These are phyloP conservation scores for Oedothorax gibbosus DNA, from an alignment of 1,140 invertebrate genomes.

Conservation along the genomic window DNA sequence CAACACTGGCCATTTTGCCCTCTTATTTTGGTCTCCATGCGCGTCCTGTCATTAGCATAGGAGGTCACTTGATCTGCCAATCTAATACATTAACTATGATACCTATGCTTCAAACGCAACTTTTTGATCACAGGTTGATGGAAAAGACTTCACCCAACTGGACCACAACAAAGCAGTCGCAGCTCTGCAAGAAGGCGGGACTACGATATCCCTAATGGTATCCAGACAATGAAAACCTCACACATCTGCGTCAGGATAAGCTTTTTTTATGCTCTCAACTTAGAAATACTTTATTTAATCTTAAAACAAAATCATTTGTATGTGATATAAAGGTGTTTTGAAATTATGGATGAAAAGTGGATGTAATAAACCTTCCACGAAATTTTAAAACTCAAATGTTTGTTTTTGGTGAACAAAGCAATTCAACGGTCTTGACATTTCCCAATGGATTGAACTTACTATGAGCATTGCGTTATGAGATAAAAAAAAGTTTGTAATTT, in stretches of 20 bases:
- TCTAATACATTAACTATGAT: no score
- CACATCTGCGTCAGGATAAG: background rate
- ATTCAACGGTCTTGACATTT: no score
- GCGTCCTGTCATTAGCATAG: no score
- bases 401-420: background rate
- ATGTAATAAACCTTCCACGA: background rate
- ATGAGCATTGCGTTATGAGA: no score
- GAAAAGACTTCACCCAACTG: conserved; percentile 73
- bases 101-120: background rate
- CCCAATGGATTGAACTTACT: no score
- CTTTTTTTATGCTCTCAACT: background rate
- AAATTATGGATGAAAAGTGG: background rate
- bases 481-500: no score
- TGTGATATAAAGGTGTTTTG: background rate
- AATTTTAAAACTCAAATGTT: background rate
- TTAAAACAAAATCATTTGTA: background rate
- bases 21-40: no score
- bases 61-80: no score
- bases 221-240: conserved; percentile 40
- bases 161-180: conserved; percentile 50
- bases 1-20: no score
- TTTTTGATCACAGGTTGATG: conserved; percentile 69
- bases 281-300: background rate
- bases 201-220: conserved; percentile 52
- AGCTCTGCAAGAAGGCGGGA: conserved; percentile 38